phyloP scores from a whole-genome alignment of 2,888 invertebrate genomes.

The Lasioglossum calceatum region DNA sequence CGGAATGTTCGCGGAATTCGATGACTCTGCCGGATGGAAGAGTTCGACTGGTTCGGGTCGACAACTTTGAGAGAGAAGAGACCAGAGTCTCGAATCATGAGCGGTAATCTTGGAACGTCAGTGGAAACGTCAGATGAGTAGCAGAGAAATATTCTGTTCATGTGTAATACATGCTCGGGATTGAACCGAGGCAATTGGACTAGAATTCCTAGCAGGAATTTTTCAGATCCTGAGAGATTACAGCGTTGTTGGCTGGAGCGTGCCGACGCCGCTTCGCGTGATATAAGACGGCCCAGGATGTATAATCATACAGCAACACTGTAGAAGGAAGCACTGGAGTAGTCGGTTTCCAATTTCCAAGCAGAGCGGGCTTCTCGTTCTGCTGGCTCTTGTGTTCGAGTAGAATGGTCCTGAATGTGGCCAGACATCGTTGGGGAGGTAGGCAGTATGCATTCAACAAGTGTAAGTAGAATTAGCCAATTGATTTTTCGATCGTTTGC shows the following conservation, averaged over 20 bases:
- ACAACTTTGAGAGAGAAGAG: neutral
- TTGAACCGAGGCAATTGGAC: conserved; percentile 4
- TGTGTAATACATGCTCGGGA: neutral
- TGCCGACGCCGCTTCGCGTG: neutral
- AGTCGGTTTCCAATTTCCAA: neutral
- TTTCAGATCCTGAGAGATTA: conserved; percentile 5
- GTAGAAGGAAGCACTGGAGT: neutral
- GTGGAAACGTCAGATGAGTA: neutral
- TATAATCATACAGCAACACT: neutral
- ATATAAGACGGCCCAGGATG: neutral
- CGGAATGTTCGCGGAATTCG: neutral
- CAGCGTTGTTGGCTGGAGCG: neutral
- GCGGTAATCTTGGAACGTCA: neutral
- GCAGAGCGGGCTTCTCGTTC: neutral
- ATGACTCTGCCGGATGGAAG: neutral
- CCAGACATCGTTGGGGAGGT: neutral
- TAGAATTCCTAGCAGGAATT: neutral
- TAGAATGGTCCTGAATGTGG: neutral
- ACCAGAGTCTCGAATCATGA: neutral
- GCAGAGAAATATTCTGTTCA: neutral
- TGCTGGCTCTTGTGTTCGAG: neutral
- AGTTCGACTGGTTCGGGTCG: neutral
- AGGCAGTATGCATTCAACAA: neutral
- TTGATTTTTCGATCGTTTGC: neutral
- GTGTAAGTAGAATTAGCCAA: neutral